These are phyloP conservation scores for Rhagophthalmus giganteus DNA, from an alignment of 2,888 invertebrate genomes.

Conservation along the genomic window DNA sequence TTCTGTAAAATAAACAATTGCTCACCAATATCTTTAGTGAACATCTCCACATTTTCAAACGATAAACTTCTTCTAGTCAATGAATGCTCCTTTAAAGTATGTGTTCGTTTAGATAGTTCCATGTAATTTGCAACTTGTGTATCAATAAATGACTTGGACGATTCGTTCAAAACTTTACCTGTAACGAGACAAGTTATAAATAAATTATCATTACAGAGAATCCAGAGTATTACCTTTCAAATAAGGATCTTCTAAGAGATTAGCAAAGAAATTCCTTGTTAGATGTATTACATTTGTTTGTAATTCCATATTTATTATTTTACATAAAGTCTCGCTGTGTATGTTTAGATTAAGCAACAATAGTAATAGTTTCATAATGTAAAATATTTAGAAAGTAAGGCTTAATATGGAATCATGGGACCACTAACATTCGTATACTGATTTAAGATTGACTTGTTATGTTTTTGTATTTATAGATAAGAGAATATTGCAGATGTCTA, in stretches of 20 bases:
- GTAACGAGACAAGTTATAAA: background rate
- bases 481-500: no score
- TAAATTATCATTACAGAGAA: background rate
- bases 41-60: constrained; percentile 29
- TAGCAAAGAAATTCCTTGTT: constrained; percentile 37
- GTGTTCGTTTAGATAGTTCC: constrained; percentile 36
- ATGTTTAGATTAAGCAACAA: background rate
- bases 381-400: no score
- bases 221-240: constrained; percentile 38
- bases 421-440: no score
- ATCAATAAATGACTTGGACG: constrained; percentile 44
- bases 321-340: background rate
- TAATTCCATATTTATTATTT: background rate
- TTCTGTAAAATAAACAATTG: background rate
- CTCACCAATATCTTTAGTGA: constrained; percentile 16
- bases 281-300: constrained; percentile 23
- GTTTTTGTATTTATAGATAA: no score
- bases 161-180: constrained; percentile 38
- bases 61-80: constrained; percentile 44
- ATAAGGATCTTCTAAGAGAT: constrained; percentile 32
- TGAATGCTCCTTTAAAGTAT: constrained; percentile 33
- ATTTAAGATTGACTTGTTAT: no score
- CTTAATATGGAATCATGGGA: no score
- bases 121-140: constrained; percentile 45
- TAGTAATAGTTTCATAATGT: no score